Conservation (phyloP, 2,797 vertebrate genomes). For the Lagodon rhomboides region DNA sequence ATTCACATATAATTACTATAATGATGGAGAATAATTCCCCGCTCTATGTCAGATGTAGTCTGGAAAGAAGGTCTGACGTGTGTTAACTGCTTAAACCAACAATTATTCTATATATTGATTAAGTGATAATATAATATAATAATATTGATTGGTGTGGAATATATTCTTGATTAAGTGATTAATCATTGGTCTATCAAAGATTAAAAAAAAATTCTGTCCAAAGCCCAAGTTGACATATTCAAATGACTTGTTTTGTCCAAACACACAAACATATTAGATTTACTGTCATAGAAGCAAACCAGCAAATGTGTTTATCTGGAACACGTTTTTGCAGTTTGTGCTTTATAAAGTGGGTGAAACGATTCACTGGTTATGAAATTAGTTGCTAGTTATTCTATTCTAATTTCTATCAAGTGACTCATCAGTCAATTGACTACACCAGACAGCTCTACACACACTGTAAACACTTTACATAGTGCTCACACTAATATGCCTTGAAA, state of each 20-base stretch:
- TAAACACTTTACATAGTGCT: neutral
- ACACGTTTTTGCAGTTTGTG: neutral
- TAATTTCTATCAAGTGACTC: too few relatives aligned
- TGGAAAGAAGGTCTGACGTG: neutral
- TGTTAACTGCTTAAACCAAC: neutral
- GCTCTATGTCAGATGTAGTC: neutral
- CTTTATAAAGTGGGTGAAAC: neutral
- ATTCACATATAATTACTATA: neutral
- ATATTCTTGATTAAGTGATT: too few relatives aligned
- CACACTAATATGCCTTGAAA: neutral
- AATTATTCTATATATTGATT: neutral
- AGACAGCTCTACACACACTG: too few relatives aligned
- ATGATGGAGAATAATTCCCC: neutral
- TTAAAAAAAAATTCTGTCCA: too few relatives aligned
- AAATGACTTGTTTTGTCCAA: neutral
- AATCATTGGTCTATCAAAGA: too few relatives aligned
- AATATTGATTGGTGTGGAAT: too few relatives aligned
- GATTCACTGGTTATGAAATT: too few relatives aligned
- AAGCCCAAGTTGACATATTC: too few relatives aligned
- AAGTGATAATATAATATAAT: too few relatives aligned
- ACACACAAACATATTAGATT: neutral
- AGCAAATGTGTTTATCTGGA: neutral
- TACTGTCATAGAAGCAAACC: too few relatives aligned
- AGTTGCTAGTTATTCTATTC: too few relatives aligned
- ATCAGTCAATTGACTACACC: too few relatives aligned